These are phyloP conservation scores for Amazona guildingii DNA, from an alignment of 2,113 vertebrate species.

Conservation along the genomic window DNA sequence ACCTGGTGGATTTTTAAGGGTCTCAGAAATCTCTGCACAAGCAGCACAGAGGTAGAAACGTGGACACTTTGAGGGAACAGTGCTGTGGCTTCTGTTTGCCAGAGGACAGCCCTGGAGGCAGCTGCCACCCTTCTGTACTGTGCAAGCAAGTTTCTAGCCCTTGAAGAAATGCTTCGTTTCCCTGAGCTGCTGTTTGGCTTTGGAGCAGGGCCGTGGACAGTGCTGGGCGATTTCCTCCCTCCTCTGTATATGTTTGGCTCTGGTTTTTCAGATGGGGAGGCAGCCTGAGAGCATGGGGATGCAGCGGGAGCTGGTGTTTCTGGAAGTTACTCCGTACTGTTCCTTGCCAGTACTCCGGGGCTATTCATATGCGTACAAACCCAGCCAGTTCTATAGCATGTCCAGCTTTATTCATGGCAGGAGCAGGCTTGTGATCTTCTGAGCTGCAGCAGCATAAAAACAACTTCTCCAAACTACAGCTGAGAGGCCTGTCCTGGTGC, in stretches of 20 bases:
- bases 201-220: neutral
- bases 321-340: neutral
- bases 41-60: neutral
- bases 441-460: neutral
- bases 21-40: neutral
- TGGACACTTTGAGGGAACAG: neutral
- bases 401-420: neutral
- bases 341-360: neutral
- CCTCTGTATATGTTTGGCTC: neutral
- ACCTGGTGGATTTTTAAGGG: neutral
- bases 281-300: neutral
- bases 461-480: neutral
- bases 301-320: accelerated
- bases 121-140: neutral
- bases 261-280: neutral
- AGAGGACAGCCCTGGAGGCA: neutral
- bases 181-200: neutral
- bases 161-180: neutral
- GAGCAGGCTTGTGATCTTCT: neutral
- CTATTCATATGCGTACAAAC: neutral
- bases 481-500: slow-evolving; percentile 13
- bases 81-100: neutral
- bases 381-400: neutral
- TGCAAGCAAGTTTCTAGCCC: neutral
- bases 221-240: neutral